Evolutionary conservation across 1,140 invertebrate species (phyloP).

Genomic region (Drosophila sp.): DNA sequence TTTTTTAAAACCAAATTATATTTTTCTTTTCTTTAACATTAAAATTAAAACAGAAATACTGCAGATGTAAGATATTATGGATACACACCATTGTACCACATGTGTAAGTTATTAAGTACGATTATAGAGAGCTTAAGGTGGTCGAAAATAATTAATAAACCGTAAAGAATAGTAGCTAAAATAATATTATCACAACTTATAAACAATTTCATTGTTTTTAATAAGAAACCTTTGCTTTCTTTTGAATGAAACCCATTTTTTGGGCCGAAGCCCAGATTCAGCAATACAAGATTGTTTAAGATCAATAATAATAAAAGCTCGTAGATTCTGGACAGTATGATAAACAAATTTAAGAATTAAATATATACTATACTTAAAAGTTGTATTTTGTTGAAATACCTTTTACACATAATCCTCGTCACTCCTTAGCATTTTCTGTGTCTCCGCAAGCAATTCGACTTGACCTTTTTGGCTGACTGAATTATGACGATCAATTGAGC

Average conservation of each 20-base stretch:
- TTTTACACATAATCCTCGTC: constrained; percentile 74
- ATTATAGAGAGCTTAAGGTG: constrained; percentile 40
- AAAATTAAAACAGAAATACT: constrained; percentile 51
- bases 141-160: constrained; percentile 19
- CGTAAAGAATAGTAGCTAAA: neutral
- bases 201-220: neutral
- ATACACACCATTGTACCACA: neutral
- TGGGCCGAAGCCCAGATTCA: neutral
- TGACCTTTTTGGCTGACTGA: constrained; percentile 55
- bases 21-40: constrained; percentile 1
- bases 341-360: neutral
- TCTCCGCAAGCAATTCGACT: constrained; percentile 38
- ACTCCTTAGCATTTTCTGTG: constrained; percentile 70
- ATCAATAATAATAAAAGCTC: too few species aligned
- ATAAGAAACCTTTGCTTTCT: neutral
- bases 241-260: neutral
- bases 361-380: too few species aligned
- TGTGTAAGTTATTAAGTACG: neutral
- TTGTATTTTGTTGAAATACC: too few species aligned
- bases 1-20: neutral
- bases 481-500: constrained; percentile 53
- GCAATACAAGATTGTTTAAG: neutral
- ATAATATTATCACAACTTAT: constrained; percentile 19
- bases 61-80: constrained; percentile 2
- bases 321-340: too few species aligned